phyloP scores from a whole-genome alignment of 2,888 invertebrate genomes.

The Lycocerus yunnanus region DNA sequence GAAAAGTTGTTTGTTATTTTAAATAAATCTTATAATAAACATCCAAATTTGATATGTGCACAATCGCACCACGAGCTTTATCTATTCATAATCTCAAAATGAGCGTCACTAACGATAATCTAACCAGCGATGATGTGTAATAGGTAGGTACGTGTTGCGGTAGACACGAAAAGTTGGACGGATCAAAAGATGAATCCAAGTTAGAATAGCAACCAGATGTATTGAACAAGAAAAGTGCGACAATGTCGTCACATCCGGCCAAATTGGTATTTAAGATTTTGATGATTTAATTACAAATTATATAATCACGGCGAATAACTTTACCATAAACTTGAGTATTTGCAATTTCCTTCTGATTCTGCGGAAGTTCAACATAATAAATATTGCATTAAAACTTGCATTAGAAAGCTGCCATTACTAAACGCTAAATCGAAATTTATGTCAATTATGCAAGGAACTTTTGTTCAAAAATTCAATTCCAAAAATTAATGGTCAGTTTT shows the following conservation, averaged over 20 bases:
- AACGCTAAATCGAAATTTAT: neutral
- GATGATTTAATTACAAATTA: neutral
- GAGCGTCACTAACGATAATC: constrained; percentile 3
- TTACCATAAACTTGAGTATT: neutral
- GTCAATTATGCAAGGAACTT: neutral
- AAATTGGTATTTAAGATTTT: constrained; percentile 21
- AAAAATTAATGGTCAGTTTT: neutral
- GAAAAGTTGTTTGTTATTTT: neutral
- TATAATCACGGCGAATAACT: neutral
- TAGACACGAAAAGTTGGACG: constrained; percentile 25
- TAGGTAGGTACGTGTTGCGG: neutral
- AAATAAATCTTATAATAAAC: neutral
- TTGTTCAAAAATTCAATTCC: neutral
- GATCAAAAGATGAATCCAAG: constrained; percentile 27
- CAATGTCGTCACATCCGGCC: constrained; percentile 45
- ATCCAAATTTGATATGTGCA: neutral
- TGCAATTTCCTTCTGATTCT: constrained; percentile 3
- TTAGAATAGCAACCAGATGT: constrained; percentile 34
- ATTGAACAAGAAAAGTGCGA: constrained; percentile 38
- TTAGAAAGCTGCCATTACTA: neutral
- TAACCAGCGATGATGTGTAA: neutral
- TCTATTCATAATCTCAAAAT: constrained; percentile 7
- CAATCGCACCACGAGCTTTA: neutral
- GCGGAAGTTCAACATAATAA: neutral
- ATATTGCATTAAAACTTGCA: constrained; percentile 1